Conservation (phyloP, 2,797 vertebrate genomes). For the Fistularia tabacaria region DNA sequence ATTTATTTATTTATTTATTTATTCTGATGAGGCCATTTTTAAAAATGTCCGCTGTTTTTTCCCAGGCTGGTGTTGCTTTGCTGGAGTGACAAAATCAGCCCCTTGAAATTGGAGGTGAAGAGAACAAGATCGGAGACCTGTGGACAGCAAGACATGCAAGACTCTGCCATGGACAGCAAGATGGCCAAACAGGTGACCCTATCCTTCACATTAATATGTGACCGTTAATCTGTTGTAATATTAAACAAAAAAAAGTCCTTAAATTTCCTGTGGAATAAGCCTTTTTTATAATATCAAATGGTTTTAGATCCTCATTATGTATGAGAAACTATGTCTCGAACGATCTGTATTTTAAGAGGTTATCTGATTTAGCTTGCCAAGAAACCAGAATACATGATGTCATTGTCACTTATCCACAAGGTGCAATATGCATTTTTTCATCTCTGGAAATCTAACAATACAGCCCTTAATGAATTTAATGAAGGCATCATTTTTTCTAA, state of each 20-base stretch:
- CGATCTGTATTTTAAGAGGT: no score
- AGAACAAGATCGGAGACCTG: slow-evolving; percentile 71
- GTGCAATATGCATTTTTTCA: no score
- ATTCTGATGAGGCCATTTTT: background rate
- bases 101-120: slow-evolving; percentile 71
- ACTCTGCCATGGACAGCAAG: slow-evolving; percentile 75
- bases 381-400: no score
- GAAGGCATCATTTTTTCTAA: no score
- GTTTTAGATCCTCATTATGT: no score
- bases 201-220: no score
- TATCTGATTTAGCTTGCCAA: no score
- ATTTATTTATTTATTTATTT: background rate
- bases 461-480: no score
- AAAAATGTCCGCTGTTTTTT: slow-evolving; percentile 11
- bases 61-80: slow-evolving; percentile 71
- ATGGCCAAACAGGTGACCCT: slow-evolving; percentile 79
- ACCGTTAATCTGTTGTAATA: background rate
- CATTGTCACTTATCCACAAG: no score
- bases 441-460: no score
- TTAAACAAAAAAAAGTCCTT: background rate
- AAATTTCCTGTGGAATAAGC: background rate
- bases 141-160: slow-evolving; percentile 70
- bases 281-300: no score
- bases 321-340: no score
- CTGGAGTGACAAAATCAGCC: slow-evolving; percentile 80